Evolutionary conservation across 2,113 vertebrate species (phyloP).

Genomic region (Xenopus laevis): DNA sequence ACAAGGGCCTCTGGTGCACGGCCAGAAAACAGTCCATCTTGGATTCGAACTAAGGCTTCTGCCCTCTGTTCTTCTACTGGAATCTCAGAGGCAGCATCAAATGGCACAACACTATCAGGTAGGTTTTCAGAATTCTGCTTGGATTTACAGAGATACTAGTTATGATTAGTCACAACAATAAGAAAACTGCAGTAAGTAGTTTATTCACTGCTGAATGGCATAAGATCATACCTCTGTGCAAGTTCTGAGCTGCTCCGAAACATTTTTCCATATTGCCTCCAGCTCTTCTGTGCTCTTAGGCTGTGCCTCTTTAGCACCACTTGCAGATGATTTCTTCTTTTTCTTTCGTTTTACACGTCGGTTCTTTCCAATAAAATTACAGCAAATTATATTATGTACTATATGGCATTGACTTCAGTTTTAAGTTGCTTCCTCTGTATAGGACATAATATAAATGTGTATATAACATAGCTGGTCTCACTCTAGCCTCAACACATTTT

Average conservation of each 20-base stretch:
- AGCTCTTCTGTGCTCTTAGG: constrained; percentile 54
- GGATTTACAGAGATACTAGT: background rate
- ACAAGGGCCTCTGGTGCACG: constrained; percentile 70
- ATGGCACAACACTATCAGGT: constrained; percentile 71
- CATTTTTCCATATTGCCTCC: constrained; percentile 71
- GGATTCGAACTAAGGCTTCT: constrained; percentile 79
- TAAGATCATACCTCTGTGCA: constrained; percentile 56
- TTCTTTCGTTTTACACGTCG: constrained; percentile 67
- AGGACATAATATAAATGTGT: no score
- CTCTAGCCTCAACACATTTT: no score
- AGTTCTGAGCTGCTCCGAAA: constrained; percentile 71
- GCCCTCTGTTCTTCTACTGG: constrained; percentile 83
- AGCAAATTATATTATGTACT: no score
- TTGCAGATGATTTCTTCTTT: constrained; percentile 26
- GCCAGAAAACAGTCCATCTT: constrained; percentile 68
- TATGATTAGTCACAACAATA: background rate
- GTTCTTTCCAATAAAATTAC: constrained; percentile 57
- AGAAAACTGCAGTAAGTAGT: background rate
- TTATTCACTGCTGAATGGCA: background rate
- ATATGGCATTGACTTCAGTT: no score
- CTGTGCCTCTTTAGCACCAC: background rate
- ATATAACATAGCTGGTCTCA: no score
- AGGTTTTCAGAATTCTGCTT: constrained; percentile 49
- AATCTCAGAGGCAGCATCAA: constrained; percentile 83
- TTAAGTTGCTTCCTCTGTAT: no score